Percentiles rank a stretch among this genome's conserved stretches.
Evolutionary conservation across 2,797 vertebrate genomes (phyloP).

Genomic region (Smutsia temminckii): DNA sequence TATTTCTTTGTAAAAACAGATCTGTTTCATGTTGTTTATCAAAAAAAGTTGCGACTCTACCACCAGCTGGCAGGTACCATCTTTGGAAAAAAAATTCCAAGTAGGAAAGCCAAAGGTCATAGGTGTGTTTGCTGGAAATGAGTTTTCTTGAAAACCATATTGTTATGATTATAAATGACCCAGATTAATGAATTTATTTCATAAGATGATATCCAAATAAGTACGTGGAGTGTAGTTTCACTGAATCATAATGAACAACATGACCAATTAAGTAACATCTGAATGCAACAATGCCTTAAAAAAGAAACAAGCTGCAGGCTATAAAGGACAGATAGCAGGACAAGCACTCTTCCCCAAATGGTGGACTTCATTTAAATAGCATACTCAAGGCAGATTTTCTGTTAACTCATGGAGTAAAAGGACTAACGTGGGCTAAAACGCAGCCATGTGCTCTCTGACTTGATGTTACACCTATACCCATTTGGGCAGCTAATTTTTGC

Average conservation of each 20-base stretch:
- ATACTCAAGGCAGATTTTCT: background rate
- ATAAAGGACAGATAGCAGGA: background rate
- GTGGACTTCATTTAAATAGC: background rate
- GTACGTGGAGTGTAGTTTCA: background rate
- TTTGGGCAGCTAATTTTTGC: background rate
- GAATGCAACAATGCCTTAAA: background rate
- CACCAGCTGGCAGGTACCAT: background rate
- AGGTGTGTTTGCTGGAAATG: background rate
- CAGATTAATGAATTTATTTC: constrained; percentile 26
- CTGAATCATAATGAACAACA: background rate
- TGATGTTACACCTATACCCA: background rate
- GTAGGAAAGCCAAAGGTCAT: background rate
- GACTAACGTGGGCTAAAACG: background rate
- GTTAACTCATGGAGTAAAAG: background rate
- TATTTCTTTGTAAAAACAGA: background rate
- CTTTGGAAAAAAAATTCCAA: constrained; percentile 7
- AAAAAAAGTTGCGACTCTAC: background rate
- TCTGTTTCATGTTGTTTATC: background rate
- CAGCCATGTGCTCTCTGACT: background rate
- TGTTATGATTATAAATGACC: background rate
- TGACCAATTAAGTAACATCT: background rate
- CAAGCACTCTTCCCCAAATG: background rate
- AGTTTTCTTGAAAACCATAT: constrained; percentile 20
- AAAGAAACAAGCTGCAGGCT: background rate
- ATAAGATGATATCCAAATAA: constrained; percentile 17